A percentile compares a stretch with the other conserved stretches of the same genome.
These are phyloP conservation scores for Dasysyrphus albostriatus DNA, from an alignment of 2,888 invertebrate species.

Conservation along the genomic window DNA sequence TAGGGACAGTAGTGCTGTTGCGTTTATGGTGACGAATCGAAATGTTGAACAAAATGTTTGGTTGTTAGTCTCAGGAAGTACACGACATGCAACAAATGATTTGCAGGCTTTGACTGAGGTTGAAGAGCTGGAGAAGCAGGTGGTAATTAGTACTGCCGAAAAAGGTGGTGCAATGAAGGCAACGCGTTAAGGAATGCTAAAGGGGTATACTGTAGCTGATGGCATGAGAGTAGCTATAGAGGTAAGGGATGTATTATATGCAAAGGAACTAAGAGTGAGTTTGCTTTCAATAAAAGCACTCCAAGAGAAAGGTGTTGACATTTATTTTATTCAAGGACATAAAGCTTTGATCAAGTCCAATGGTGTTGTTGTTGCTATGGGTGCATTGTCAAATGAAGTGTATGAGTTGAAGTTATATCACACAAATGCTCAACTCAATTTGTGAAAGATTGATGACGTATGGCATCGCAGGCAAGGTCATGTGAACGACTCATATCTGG, in stretches of 20 bases:
- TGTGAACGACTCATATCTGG: slow-evolving; percentile 25
- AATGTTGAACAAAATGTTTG: background rate
- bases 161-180: slow-evolving; percentile 14
- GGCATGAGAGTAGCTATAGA: background rate
- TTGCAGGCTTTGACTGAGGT: background rate
- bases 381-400: background rate
- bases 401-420: background rate
- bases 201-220: background rate
- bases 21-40: too few species aligned
- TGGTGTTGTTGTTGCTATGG: background rate
- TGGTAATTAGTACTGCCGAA: slow-evolving; percentile 30
- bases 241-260: too few species aligned
- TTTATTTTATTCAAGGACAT: background rate
- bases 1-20: too few species aligned
- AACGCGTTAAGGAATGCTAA: background rate
- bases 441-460: too few species aligned
- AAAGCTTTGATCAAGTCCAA: background rate
- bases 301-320: too few species aligned
- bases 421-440: too few species aligned
- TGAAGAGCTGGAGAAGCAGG: background rate
- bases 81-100: slow-evolving; percentile 38
- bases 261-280: too few species aligned
- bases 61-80: too few species aligned
- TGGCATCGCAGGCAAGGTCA: slow-evolving; percentile 19
- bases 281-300: too few species aligned